These are phyloP conservation scores for Onychostruthus taczanowskii DNA, from an alignment of 2,113 vertebrate genomes.

Conservation along the genomic window DNA sequence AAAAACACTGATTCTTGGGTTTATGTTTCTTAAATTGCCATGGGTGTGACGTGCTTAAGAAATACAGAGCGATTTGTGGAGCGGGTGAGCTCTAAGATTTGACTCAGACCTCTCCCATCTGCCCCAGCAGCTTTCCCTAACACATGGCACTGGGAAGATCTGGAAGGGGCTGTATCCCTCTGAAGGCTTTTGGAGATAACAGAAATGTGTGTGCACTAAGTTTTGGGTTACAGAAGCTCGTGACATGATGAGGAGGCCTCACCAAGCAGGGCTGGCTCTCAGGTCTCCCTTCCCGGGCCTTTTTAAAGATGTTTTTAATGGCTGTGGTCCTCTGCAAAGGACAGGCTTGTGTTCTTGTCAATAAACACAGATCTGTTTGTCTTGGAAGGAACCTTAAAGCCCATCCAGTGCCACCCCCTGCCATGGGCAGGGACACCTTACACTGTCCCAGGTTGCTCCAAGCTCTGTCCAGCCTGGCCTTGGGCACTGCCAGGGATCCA, in stretches of 20 bases:
- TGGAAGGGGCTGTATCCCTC: background rate
- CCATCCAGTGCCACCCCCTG: background rate
- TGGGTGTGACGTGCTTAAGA: background rate
- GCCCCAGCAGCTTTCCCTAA: background rate
- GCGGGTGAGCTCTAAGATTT: background rate
- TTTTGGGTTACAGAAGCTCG: background rate
- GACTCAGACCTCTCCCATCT: background rate
- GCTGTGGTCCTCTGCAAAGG: background rate
- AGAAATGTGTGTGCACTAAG: fast-evolving
- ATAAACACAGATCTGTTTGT: background rate
- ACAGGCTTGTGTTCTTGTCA: background rate
- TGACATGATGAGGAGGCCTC: background rate
- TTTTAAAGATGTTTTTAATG: background rate
- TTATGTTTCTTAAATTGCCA: background rate
- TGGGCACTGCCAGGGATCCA: background rate
- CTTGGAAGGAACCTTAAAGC: background rate
- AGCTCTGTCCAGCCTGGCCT: fast-evolving
- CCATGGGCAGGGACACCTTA: background rate
- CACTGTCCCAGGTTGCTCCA: fast-evolving
- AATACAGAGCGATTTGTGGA: background rate
- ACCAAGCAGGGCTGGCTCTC: background rate
- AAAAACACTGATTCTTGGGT: background rate
- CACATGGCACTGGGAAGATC: background rate
- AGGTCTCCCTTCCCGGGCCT: background rate
- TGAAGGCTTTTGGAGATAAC: background rate